phyloP scores from a whole-genome alignment of 2,888 invertebrate species.

The Desoria tigrina region DNA sequence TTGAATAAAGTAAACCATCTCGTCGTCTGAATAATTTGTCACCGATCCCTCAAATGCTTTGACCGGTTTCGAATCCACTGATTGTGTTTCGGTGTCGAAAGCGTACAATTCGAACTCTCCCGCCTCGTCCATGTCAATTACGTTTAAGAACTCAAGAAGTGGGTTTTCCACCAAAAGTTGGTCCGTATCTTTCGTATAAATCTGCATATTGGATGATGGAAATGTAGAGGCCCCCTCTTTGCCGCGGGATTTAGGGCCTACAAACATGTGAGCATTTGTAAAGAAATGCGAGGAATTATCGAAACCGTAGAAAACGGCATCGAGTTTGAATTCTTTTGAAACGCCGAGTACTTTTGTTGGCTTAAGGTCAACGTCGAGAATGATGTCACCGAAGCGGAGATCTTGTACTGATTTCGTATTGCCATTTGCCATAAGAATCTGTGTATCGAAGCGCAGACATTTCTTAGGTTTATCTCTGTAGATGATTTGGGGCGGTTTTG shows the following conservation, averaged over 20 bases:
- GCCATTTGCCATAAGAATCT: constrained; percentile 27
- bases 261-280: constrained; percentile 28
- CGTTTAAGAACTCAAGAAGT: constrained; percentile 19
- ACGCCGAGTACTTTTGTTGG: constrained; percentile 26
- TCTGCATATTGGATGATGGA: background rate
- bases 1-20: constrained; percentile 27
- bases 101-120: background rate
- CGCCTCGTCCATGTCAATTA: constrained; percentile 9
- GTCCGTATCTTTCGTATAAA: constrained; percentile 1
- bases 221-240: too few species aligned
- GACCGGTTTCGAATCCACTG: background rate
- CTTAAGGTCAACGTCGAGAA: constrained; percentile 30
- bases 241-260: too few species aligned
- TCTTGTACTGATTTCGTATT: constrained; percentile 23
- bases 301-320: constrained; percentile 33
- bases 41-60: constrained; percentile 9
- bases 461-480: too few species aligned
- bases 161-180: constrained; percentile 16
- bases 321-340: constrained; percentile 8
- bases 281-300: constrained; percentile 11
- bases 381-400: constrained; percentile 29
- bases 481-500: too few species aligned
- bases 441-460: constrained; percentile 34
- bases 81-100: background rate
- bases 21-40: constrained; percentile 7